Percentiles rank a stretch among this genome's conserved stretches.
Evolutionary conservation across 2,797 vertebrate genomes (phyloP).

Genomic region (Crenuchus spilurus): DNA sequence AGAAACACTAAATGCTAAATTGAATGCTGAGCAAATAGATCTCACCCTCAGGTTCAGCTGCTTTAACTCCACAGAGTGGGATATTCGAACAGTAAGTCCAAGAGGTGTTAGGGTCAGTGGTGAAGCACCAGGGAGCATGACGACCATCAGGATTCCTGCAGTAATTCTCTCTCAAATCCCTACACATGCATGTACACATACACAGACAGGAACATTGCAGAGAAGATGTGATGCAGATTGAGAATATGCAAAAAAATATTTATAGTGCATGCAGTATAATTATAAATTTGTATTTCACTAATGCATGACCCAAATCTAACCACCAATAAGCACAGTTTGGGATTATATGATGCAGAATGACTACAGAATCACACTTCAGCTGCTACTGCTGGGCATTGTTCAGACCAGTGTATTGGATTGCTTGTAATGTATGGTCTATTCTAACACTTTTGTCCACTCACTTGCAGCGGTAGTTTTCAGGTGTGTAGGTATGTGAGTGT

Average conservation of each 20-base stretch:
- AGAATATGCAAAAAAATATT: neutral
- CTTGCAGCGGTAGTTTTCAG: conserved; percentile 96
- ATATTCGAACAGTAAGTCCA: conserved; percentile 92
- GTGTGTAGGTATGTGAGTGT: conserved; percentile 89
- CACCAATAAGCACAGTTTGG: neutral
- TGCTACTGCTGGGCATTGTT: neutral
- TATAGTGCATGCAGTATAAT: neutral
- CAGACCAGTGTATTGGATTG: neutral
- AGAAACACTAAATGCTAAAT: neutral
- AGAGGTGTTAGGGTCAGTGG: conserved; percentile 89
- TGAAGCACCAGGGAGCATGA: conserved; percentile 97
- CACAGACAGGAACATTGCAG: conserved; percentile 5
- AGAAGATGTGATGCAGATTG: neutral
- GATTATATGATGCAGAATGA: no score
- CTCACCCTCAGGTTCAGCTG: conserved; percentile 68
- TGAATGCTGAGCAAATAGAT: neutral
- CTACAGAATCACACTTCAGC: neutral
- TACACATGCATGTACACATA: conserved; percentile 56
- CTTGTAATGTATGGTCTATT: no score
- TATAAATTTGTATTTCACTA: conserved; percentile 4
- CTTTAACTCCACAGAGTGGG: conserved; percentile 83
- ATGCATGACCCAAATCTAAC: neutral
- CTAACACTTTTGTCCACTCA: conserved; percentile 73
- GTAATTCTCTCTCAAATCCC: conserved; percentile 94
- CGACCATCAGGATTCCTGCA: conserved; percentile 97